Percentiles rank a stretch among this genome's conserved stretches.
These are phyloP conservation scores for Melanaphis sacchari DNA, from an alignment of 1,140 invertebrate species.

Conservation along the genomic window DNA sequence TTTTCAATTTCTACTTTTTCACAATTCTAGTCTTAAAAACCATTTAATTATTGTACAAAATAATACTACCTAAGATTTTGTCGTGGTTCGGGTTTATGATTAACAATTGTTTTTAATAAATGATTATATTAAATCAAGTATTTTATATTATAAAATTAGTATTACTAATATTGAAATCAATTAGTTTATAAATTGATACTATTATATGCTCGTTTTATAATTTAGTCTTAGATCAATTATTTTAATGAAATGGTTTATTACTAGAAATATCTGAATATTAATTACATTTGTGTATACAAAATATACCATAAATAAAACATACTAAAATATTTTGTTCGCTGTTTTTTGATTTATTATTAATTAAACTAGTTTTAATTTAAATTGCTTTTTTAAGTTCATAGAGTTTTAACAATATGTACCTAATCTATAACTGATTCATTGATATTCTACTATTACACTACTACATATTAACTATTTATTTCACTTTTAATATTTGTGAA, in stretches of 20 bases:
- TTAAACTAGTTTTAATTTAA: neutral
- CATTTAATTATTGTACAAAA: conserved; percentile 34
- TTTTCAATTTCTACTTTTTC: conserved; percentile 32
- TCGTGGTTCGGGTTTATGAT: neutral
- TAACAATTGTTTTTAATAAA: neutral
- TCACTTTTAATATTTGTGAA: neutral
- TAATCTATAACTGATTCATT: neutral
- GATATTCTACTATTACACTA: neutral
- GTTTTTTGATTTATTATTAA: neutral
- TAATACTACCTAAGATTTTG: conserved; percentile 21
- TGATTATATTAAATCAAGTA: neutral
- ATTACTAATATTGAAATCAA: neutral
- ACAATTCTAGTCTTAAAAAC: conserved; percentile 42
- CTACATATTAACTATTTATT: neutral
- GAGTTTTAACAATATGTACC: neutral
- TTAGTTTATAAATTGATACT: neutral
- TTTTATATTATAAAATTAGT: neutral
- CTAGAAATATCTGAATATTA: conserved; percentile 1
- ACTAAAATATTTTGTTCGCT: conserved; percentile 1
- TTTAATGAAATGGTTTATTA: conserved; percentile 9
- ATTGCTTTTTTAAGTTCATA: neutral
- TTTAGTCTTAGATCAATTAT: neutral
- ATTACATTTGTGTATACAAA: conserved; percentile 19
- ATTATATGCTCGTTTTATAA: neutral
- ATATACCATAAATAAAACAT: neutral